Base-by-base conservation (phyloP, 2,888 invertebrate genomes). In the Pseudococcus longispinus region DNA sequence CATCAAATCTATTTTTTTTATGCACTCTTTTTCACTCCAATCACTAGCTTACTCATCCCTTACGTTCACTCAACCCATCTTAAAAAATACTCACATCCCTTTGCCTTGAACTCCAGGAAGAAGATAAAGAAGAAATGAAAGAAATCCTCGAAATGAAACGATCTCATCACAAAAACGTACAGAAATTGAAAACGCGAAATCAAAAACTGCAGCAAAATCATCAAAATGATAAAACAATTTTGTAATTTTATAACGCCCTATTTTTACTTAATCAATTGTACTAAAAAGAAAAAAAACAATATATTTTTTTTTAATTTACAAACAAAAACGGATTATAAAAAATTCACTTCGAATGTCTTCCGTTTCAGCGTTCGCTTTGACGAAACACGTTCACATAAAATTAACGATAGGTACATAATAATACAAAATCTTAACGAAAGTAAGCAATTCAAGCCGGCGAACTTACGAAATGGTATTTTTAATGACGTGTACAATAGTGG, bases 121-220 rank as follows among this genome's bases (percentile, higher is more conserved):
- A 96, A 90, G 97, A 97, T 89, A 96, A 97, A 90, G 96, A 97
- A 91, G 96, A 97, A 91, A 96, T 97, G 96, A 96, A 96, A 90
- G 97, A 97, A 91, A 96, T 97, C 88, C 91, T 96, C 88, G 97
- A 97, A 91, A 96, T 97, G 94, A 96, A 96, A 90, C 92, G 96
- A 88, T 94, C 96, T 2, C 97, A 97, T 89, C 95, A 96, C 88
- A 93, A 94, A 55, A 93, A 96, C 89, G 93, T 95, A 0, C 94
- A 94, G 85, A 95, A 96, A 90, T 92, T 96, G 74, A 85, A 83
- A 15, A 70, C 77, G 18, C 51, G 88, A 32, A 88, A 88, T 83
- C 87, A 88, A 85, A 88, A 87, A 83, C 83, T 74, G 37, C 87
- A 85, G 84, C 82, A 85, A 70, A 37, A 60, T 51, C 60, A 84